Evolutionary conservation across 2,888 invertebrate genomes (phyloP).

Genomic region (Luffia ferchaultella): DNA sequence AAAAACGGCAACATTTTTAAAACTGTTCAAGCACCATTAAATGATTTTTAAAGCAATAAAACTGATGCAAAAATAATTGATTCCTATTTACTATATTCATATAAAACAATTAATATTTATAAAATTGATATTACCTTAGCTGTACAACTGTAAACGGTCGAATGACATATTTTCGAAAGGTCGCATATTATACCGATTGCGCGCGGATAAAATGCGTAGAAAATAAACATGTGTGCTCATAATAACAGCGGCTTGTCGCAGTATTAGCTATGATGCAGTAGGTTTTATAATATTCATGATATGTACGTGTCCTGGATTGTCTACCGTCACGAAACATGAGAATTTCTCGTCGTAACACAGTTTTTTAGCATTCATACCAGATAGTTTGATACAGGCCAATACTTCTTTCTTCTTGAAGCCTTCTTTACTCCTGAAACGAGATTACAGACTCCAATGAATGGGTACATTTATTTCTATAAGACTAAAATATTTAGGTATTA

Average conservation of each 20-base stretch:
- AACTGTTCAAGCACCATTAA: too few relatives aligned
- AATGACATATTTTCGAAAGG: too few relatives aligned
- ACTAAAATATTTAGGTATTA: neutral
- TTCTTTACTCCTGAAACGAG: constrained; percentile 36
- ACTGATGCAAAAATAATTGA: too few relatives aligned
- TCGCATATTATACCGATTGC: constrained; percentile 2
- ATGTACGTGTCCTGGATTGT: constrained; percentile 67
- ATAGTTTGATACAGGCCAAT: constrained; percentile 51
- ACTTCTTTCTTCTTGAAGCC: constrained; percentile 50
- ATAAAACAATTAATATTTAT: too few relatives aligned
- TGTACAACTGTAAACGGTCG: too few relatives aligned
- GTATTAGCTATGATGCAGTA: constrained; percentile 24
- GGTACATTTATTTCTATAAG: constrained; percentile 12
- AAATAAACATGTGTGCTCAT: neutral
- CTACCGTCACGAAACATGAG: constrained; percentile 68
- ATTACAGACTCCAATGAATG: constrained; percentile 1
- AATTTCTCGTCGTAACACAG: constrained; percentile 54
- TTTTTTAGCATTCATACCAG: constrained; percentile 47
- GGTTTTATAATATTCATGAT: constrained; percentile 58
- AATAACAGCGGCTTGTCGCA: neutral
- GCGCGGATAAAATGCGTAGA: too few relatives aligned
- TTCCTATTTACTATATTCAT: too few relatives aligned
- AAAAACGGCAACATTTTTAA: too few relatives aligned
- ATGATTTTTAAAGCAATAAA: too few relatives aligned
- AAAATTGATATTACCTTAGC: too few relatives aligned